Evolutionary conservation across 1,140 invertebrate species (phyloP), one percentile per base, ranked within the genome.

Genomic region (Bombus superbus): DNA sequence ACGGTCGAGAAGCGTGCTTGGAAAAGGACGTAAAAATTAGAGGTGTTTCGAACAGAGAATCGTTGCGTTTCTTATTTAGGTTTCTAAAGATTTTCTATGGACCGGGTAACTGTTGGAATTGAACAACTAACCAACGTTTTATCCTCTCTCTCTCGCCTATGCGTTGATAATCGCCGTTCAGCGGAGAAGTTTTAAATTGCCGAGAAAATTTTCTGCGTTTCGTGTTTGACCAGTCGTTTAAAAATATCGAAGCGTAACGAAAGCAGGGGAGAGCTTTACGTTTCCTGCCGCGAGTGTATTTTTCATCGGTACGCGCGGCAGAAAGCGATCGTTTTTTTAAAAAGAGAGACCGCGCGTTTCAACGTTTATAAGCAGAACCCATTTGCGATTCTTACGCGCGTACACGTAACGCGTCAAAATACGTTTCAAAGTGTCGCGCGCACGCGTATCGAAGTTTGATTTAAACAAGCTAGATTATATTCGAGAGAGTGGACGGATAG

Each of bases 401-500:
- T 32, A 40, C 25, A 38, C 47, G 40, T 13, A n/a, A 8, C 47
- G 22, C 22, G 15, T 35, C 59, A 4, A 57, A 83, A 71, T 62
- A 71, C 13, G 38, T 80, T 84, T 72, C 53, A 32, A 72, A 84
- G 72, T 47, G 9, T 62, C 71, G 66, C 57, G 25, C n/a, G 76
- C 3, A 22, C 25, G 18, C 22, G 28, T 38, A 13, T 74, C 25
- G 32, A 42, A 38, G 32, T 40, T 44, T 85, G 80, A 85, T 85
- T 85, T 73, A 72, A 57, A 64, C 42, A 73, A 40, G 68, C 13
- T 13, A n/a, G 68, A 73, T 85, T 85, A 85, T 85, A 47, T 85
- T 73, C 68, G 76, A 40, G 44, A n/a, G 81, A 59, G 62, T 18
- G 77, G 68, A 40, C 57, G 42, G 53, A 10, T n/a, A 72, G 77